A percentile compares a stretch with the other conserved stretches of the same genome.
Conservation (phyloP, 2,888 invertebrate genomes). For the Exocentrus adspersus region DNA sequence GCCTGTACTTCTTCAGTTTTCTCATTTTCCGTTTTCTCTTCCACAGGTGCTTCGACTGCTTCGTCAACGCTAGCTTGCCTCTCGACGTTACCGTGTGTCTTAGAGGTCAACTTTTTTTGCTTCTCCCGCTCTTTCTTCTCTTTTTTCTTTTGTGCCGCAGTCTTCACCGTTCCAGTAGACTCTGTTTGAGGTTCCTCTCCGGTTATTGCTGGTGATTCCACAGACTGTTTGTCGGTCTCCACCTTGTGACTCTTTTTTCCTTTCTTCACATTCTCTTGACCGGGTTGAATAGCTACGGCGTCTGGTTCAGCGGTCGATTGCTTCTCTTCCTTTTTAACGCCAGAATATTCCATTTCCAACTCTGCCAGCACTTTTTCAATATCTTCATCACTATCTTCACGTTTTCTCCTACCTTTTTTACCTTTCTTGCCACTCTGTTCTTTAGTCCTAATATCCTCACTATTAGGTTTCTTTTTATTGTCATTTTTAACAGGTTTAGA, state of each 20-base stretch:
- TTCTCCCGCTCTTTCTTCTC: conserved; percentile 87
- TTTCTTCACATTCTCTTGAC: conserved; percentile 61
- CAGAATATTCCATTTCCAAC: conserved; percentile 82
- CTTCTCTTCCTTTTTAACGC: conserved; percentile 43
- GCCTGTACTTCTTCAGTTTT: conserved; percentile 62
- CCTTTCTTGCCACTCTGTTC: conserved; percentile 72
- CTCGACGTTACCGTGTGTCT: conserved; percentile 54
- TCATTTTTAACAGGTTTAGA: conserved; percentile 60
- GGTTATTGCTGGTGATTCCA: conserved; percentile 27
- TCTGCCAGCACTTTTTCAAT: conserved; percentile 86
- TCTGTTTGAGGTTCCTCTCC: conserved; percentile 66
- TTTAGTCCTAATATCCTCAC: conserved; percentile 61
- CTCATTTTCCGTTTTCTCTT: conserved; percentile 62
- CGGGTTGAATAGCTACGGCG: conserved; percentile 53
- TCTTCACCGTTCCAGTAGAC: conserved; percentile 74
- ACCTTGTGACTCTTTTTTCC: conserved; percentile 42
- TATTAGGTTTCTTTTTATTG: conserved; percentile 61
- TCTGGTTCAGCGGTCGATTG: conserved; percentile 48
- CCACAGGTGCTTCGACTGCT: conserved; percentile 28
- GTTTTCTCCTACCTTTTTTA: conserved; percentile 77
- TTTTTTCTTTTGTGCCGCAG: conserved; percentile 89
- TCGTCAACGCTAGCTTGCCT: conserved; percentile 30
- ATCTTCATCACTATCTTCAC: conserved; percentile 82
- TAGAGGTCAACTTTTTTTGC: conserved; percentile 77
- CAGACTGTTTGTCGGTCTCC: conserved; percentile 48